Evolutionary conservation across 53 echinoderm and acorn worm species (phyloP), one percentile per base, ranked within the genome.

Genomic region (Arbacia lixula): DNA sequence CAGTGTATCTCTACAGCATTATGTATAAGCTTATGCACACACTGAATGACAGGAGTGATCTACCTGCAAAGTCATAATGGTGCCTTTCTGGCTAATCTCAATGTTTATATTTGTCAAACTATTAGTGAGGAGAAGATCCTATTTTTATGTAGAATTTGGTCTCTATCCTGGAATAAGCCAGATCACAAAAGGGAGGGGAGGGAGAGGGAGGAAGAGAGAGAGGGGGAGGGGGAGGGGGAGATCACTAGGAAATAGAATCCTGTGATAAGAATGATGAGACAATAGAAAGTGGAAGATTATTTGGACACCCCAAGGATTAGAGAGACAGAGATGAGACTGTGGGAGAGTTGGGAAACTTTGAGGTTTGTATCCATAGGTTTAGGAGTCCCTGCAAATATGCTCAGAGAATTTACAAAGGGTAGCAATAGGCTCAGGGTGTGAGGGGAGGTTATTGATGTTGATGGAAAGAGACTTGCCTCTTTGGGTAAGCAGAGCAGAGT

Each of bases 71-170:
- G 68, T 20, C 34, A 68, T 25, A 22, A 68, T 19, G 49, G 46
- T 71, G 71, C 29, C 43, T 71, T 38, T 21, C 21, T 16, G 36
- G 20, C 36, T 29, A 71, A 49, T 26, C 28, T 29, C 29, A 71
- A 46, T 71, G 71, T 71, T 71, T 49, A 71, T 50, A 27, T 71
- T 71, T 71, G 71, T 46, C 71, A 71, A 71, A 71, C 71, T 71
- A 71, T 71, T 71, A 71, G 46, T 41, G 26, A 3, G 49, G 30
- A 16, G n/a, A 17, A 46, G 28, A 46, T 46, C 71, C 71, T 71
- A 29, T 49, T 66, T 66, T 66, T n/a, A 14, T 14, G 43, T 71
- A 42, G 49, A 68, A 71, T 27, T 19, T 25, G 71, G 30, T 29
- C 29, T 6, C 71, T 71, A 71, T 46, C 49, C 17, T 28, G 1